phyloP scores from a whole-genome alignment of 2,888 invertebrate species.

The Zonitis immaculata region DNA sequence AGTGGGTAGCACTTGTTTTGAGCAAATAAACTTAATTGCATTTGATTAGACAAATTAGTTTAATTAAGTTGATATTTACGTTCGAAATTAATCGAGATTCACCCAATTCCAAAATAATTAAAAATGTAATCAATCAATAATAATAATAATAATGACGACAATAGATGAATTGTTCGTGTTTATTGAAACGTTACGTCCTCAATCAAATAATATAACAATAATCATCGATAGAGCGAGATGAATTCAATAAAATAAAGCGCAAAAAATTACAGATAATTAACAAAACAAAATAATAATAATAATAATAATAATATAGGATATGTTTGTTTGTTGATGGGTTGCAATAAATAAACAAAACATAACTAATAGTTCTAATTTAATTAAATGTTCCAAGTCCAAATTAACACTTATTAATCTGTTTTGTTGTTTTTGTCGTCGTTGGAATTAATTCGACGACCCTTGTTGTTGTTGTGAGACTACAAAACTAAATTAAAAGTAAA shows the following conservation, averaged over 20 bases:
- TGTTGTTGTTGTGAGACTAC: neutral
- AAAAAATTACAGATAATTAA: slow-evolving; percentile 43
- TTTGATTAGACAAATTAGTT: slow-evolving; percentile 37
- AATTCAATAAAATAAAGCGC: slow-evolving; percentile 5
- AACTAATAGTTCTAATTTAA: slow-evolving; percentile 41
- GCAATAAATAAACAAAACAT: slow-evolving; percentile 22
- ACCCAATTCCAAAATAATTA: neutral
- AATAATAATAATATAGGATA: no score
- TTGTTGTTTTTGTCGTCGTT: slow-evolving; percentile 36
- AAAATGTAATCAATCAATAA: neutral
- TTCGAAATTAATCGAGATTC: slow-evolving; percentile 19
- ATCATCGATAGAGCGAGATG: slow-evolving; percentile 25
- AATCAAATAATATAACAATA: slow-evolving; percentile 27
- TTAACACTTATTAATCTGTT: slow-evolving; percentile 41
- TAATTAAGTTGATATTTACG: slow-evolving; percentile 30
- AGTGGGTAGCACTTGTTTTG: slow-evolving; percentile 29
- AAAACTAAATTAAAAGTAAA: neutral
- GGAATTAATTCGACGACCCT: slow-evolving; percentile 32
- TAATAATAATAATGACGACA: neutral
- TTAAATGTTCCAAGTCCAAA: slow-evolving; percentile 36
- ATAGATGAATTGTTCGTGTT: neutral
- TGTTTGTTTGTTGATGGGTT: slow-evolving; percentile 3
- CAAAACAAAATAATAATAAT: no score
- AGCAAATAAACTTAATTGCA: slow-evolving; percentile 35
- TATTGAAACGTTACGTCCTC: slow-evolving; percentile 13